Evolutionary conservation across 2,113 vertebrate genomes (phyloP).

Genomic region (Limnothrissa miodon): DNA sequence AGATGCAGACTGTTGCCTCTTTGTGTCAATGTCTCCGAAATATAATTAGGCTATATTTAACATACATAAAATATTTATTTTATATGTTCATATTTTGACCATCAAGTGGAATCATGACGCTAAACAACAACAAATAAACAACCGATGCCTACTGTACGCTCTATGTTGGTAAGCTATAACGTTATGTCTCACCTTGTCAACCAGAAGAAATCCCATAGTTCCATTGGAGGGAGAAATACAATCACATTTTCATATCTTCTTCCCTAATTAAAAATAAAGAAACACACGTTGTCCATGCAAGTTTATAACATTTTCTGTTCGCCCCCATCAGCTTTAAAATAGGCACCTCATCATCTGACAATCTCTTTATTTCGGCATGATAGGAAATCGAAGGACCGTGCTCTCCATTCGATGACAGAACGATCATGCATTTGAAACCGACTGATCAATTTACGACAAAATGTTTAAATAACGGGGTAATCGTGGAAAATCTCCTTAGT

Average conservation of each 20-base stretch:
- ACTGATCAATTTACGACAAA: not conserved
- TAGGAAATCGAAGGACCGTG: not conserved
- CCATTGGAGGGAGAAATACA: not conserved
- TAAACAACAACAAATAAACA: too few relatives aligned
- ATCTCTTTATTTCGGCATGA: not conserved
- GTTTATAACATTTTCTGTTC: not conserved
- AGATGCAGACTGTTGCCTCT: not conserved
- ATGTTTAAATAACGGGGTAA: not conserved
- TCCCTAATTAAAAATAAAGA: not conserved
- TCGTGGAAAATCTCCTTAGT: not conserved
- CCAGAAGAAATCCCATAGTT: conserved; percentile 63
- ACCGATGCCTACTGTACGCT: too few relatives aligned
- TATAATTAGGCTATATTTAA: too few relatives aligned
- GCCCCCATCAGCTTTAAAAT: not conserved
- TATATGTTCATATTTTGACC: not conserved
- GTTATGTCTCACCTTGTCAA: conserved; percentile 61
- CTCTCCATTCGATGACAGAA: not conserved
- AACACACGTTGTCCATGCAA: not conserved
- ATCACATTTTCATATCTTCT: conserved; percentile 16
- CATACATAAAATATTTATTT: not conserved
- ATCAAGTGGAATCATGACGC: not conserved
- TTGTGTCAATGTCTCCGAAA: not conserved
- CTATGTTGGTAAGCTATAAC: not conserved
- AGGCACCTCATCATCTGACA: not conserved
- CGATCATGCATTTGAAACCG: not conserved